These are phyloP conservation scores for Antigone vipio DNA, from an alignment of 2,113 vertebrate species.

Conservation along the genomic window DNA sequence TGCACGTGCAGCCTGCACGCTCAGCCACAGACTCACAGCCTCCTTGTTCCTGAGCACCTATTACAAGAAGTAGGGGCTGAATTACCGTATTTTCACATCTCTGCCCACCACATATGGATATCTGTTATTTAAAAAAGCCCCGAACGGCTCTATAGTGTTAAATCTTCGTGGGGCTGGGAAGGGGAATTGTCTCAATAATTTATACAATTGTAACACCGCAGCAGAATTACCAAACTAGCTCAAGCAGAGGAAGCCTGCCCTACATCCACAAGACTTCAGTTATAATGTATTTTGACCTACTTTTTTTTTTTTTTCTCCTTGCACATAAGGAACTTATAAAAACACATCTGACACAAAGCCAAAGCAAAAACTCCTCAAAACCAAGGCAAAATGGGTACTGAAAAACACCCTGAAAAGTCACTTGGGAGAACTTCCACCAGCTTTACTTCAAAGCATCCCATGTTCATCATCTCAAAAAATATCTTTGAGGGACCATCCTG, in stretches of 20 bases:
- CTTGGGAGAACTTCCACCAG: not conserved
- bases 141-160: not conserved
- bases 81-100: not conserved
- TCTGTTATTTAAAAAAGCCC: not conserved
- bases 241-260: conserved; percentile 31
- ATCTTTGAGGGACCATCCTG: not conserved
- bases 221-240: conserved; percentile 1
- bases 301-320: not conserved
- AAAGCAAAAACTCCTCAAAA: not conserved
- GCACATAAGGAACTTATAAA: not conserved
- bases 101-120: not conserved
- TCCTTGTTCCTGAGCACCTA: not conserved
- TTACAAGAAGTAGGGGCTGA: not conserved
- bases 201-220: conserved; percentile 7
- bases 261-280: not conserved
- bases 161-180: not conserved
- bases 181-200: conserved; percentile 17
- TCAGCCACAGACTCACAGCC: not conserved
- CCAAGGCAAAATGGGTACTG: not conserved
- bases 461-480: not conserved
- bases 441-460: not conserved
- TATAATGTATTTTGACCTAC: conserved; percentile 31
- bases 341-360: not conserved
- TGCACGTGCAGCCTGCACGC: not conserved
- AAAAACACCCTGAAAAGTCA: not conserved